These are phyloP conservation scores for Cistogaster globosa DNA, from an alignment of 2,888 invertebrate species.

Conservation along the genomic window DNA sequence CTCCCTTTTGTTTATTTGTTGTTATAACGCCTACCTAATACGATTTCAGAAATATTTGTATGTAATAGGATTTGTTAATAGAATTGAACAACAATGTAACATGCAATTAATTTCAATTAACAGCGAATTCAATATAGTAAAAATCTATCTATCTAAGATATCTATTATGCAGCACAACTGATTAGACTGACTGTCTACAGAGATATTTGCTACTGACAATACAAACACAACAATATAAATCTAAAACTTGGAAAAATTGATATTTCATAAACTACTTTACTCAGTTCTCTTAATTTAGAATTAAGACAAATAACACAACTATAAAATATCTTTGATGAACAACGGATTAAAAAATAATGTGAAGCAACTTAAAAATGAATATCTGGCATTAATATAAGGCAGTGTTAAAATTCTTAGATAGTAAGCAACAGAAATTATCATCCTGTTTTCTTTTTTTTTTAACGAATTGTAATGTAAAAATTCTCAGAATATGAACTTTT, in stretches of 20 bases:
- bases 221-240: no score
- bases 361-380: constrained; percentile 28
- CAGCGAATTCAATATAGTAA: no score
- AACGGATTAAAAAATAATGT: neutral
- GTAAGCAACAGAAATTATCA: constrained; percentile 40
- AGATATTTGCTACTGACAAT: no score
- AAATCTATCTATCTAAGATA: no score
- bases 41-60: no score
- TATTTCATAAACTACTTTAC: no score
- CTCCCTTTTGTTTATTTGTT: no score
- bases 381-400: neutral
- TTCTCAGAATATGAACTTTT: constrained; percentile 78
- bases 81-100: constrained; percentile 1
- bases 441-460: constrained; percentile 67
- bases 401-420: neutral
- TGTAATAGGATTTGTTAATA: neutral
- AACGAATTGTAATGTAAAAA: constrained; percentile 76
- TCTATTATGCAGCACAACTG: no score
- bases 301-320: neutral
- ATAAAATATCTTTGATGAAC: neutral
- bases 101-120: neutral
- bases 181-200: no score
- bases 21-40: no score
- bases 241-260: no score
- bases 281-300: no score